These are phyloP conservation scores for Hystrix cristata DNA, from an alignment of 2,113 vertebrate species.

Conservation along the genomic window DNA sequence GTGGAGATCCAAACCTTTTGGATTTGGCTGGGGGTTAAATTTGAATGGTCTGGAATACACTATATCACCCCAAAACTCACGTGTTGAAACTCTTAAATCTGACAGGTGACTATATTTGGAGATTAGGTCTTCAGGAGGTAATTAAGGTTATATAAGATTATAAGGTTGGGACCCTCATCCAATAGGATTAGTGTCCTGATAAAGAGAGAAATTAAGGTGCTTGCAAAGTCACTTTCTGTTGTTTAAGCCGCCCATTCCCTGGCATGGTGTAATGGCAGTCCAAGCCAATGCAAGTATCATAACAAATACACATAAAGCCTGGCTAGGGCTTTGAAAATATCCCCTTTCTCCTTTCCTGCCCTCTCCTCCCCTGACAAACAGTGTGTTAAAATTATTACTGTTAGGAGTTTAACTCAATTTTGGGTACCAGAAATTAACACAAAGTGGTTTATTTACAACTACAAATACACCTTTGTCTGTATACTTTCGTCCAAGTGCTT, in stretches of 20 bases:
- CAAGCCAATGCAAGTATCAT: neutral
- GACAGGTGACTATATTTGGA: neutral
- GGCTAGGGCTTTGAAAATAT: neutral
- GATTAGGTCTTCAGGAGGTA: neutral
- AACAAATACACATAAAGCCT: neutral
- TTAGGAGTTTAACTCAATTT: neutral
- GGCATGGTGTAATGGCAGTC: neutral
- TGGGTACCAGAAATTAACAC: neutral
- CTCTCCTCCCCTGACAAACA: neutral
- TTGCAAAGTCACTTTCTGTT: neutral
- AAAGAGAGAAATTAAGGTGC: neutral
- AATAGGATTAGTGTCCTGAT: neutral
- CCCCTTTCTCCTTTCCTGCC: neutral
- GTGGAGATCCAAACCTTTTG: neutral
- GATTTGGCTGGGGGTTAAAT: slow-evolving; percentile 2
- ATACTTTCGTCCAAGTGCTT: neutral
- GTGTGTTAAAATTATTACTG: neutral
- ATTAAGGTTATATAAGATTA: neutral
- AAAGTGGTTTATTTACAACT: neutral
- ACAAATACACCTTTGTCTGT: neutral
- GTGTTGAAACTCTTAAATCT: neutral
- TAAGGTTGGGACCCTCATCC: neutral
- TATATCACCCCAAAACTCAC: neutral
- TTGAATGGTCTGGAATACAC: neutral
- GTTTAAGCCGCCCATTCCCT: neutral